Conservation (phyloP, 2,797 vertebrate genomes). For the Hippopotamyrus pictus region DNA sequence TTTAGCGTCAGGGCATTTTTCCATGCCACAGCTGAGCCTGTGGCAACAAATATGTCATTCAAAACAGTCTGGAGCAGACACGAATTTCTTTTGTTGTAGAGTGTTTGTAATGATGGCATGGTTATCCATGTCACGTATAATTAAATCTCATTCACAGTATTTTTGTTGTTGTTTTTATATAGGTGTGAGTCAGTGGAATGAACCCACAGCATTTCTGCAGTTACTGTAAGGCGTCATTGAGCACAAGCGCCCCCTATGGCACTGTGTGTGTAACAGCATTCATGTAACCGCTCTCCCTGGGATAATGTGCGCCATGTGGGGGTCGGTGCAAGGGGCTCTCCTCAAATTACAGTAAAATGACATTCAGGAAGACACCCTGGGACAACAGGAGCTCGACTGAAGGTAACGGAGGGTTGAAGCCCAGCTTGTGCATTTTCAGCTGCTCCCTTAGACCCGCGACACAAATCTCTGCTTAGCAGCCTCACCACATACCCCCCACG, state of each 20-base stretch:
- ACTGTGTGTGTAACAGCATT: slow-evolving; percentile 1
- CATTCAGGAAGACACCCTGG: neutral
- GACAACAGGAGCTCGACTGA: neutral
- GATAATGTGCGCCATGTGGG: neutral
- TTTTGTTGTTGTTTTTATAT: neutral
- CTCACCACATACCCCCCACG: neutral
- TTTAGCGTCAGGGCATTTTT: neutral
- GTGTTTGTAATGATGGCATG: neutral
- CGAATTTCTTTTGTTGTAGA: neutral
- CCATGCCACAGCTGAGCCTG: neutral
- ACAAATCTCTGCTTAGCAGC: neutral
- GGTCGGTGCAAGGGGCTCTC: neutral
- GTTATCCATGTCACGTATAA: neutral
- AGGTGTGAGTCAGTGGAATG: neutral
- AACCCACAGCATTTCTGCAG: neutral
- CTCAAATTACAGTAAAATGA: neutral
- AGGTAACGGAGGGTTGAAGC: neutral
- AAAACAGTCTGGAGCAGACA: neutral
- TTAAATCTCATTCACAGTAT: neutral
- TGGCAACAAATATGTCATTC: neutral
- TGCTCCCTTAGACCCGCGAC: neutral
- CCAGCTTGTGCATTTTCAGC: neutral
- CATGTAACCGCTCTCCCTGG: neutral
- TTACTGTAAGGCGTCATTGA: neutral
- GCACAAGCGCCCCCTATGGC: slow-evolving; percentile 4